These are phyloP conservation scores for Astur gentilis DNA, from an alignment of 2,113 vertebrate genomes.

Conservation along the genomic window DNA sequence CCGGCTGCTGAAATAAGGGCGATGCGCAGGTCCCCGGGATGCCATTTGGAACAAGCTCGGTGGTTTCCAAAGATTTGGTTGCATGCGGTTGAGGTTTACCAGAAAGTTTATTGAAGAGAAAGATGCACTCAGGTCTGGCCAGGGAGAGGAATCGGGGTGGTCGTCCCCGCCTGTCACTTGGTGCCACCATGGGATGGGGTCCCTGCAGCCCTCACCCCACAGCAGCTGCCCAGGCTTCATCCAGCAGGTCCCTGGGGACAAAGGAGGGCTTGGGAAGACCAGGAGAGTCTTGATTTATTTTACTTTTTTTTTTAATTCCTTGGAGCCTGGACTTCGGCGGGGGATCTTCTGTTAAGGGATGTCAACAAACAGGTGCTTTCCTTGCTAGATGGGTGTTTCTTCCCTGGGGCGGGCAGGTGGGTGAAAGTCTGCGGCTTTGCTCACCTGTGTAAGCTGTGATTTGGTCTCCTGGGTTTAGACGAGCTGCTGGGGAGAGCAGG, in stretches of 20 bases:
- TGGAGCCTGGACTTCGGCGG: not conserved
- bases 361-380: not conserved
- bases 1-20: not conserved
- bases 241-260: not conserved
- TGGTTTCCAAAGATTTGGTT: not conserved
- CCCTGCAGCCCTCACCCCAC: not conserved
- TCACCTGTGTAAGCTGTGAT: not conserved
- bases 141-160: not conserved
- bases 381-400: not conserved
- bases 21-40: accelerated
- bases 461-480: not conserved
- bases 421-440: not conserved
- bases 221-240: not conserved
- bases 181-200: not conserved
- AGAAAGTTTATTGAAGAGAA: not conserved
- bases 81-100: not conserved
- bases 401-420: not conserved
- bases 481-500: not conserved
- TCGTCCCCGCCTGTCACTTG: not conserved
- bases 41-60: not conserved
- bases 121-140: not conserved
- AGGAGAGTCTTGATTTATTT: not conserved
- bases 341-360: not conserved
- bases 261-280: not conserved
- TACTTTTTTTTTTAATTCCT: not conserved